Percentiles rank a stretch among this genome's conserved stretches.
These are phyloP conservation scores for Notechis scutatus DNA, from an alignment of 2,113 vertebrate species.

Conservation along the genomic window DNA sequence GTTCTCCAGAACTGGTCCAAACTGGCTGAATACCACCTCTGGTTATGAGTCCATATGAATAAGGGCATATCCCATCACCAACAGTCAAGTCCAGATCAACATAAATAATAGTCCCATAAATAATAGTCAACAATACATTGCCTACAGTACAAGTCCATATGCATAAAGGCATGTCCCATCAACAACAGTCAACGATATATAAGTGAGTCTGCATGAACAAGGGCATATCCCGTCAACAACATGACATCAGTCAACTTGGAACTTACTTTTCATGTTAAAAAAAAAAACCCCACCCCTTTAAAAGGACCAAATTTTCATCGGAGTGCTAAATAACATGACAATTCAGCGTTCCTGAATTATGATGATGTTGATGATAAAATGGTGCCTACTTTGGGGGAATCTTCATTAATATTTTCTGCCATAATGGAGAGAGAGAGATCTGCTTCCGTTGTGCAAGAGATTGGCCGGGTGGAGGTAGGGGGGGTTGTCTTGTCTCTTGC, in stretches of 20 bases:
- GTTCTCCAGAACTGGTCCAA: too few relatives aligned
- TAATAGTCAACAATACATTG: too few relatives aligned
- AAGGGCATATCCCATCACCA: too few relatives aligned
- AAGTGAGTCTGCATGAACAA: background rate
- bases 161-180: too few relatives aligned
- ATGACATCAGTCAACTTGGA: background rate
- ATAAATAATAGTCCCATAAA: too few relatives aligned
- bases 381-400: background rate
- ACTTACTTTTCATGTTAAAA: background rate
- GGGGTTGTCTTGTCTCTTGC: background rate
- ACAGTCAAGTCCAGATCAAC: too few relatives aligned
- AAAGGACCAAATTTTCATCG: background rate
- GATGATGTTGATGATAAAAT: background rate
- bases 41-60: too few relatives aligned
- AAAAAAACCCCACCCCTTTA: background rate
- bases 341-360: background rate
- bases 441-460: background rate
- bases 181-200: too few relatives aligned
- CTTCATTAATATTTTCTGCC: background rate
- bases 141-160: too few relatives aligned
- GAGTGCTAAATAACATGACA: background rate
- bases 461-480: too few relatives aligned
- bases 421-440: background rate
- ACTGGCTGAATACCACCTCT: too few relatives aligned
- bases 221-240: background rate